phyloP scores from a whole-genome alignment of 2,797 vertebrate genomes.

The Decapterus maruadsi region DNA sequence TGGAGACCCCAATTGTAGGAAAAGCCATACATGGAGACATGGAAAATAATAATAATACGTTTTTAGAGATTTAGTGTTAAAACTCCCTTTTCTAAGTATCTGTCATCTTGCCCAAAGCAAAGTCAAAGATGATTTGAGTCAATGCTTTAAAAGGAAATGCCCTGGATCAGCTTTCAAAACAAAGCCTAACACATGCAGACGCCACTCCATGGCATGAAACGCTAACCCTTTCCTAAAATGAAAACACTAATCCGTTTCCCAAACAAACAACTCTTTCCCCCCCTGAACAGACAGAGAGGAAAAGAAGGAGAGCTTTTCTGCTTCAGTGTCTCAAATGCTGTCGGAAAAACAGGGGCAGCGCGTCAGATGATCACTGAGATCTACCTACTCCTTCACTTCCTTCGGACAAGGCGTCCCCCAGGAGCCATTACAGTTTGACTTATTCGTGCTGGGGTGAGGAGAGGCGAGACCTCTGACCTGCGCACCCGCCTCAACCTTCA shows the following conservation, averaged over 20 bases:
- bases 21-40: constrained; percentile 19
- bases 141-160: constrained; percentile 61
- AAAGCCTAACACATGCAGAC: constrained; percentile 55
- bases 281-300: neutral
- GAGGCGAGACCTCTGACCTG: constrained; percentile 69
- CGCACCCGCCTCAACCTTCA: constrained; percentile 58
- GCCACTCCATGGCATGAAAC: constrained; percentile 54
- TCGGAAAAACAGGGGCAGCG: constrained; percentile 42
- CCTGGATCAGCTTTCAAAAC: constrained; percentile 71
- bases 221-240: constrained; percentile 50
- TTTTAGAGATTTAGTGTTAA: constrained; percentile 43
- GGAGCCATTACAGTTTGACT: constrained; percentile 81
- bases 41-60: neutral
- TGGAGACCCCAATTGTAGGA: constrained; percentile 20
- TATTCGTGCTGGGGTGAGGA: constrained; percentile 74
- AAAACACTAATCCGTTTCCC: constrained; percentile 62
- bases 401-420: constrained; percentile 68
- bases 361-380: constrained; percentile 59
- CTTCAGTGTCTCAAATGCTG: constrained; percentile 27
- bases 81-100: constrained; percentile 23
- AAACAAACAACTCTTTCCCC: constrained; percentile 64
- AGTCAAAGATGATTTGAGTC: constrained; percentile 58
- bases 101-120: constrained; percentile 29
- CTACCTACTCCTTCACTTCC: constrained; percentile 67
- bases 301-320: constrained; percentile 20